Evolutionary conservation across 2,797 vertebrate species (phyloP).

Genomic region (Selene dorsalis): DNA sequence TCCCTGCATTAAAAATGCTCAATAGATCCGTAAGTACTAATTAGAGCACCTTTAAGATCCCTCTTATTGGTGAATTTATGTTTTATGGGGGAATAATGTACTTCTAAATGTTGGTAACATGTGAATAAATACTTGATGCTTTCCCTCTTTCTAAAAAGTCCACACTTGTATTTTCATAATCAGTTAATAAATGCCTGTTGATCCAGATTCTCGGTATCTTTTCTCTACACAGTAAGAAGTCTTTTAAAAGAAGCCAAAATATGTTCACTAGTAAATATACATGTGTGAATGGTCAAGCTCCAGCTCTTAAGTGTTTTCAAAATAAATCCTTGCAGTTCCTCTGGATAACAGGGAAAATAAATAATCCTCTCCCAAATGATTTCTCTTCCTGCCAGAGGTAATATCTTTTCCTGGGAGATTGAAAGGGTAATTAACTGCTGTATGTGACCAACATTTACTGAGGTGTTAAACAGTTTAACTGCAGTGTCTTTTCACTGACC

Average conservation of each 20-base stretch:
- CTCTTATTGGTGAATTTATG: neutral
- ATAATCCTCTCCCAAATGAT: conserved; percentile 52
- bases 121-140: no score
- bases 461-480: conserved; percentile 36
- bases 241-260: conserved; percentile 6
- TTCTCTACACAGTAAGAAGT: neutral
- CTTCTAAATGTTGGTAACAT: neutral
- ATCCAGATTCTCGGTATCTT: neutral
- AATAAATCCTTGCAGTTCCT: conserved; percentile 44
- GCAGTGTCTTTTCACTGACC: conserved; percentile 14
- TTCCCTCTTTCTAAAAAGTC: neutral
- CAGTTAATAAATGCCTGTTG: neutral
- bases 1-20: no score
- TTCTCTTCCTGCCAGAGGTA: conserved; percentile 46
- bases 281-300: conserved; percentile 7
- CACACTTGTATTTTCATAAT: neutral
- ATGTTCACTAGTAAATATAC: conserved; percentile 4
- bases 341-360: conserved; percentile 55
- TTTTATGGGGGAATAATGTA: neutral
- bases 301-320: conserved; percentile 26
- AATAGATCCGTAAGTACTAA: no score
- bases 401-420: conserved; percentile 49
- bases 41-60: neutral
- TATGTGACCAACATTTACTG: conserved; percentile 56
- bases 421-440: conserved; percentile 61